Evolutionary conservation across 2,888 invertebrate genomes (phyloP).

Genomic region (Ophioninae sp.): DNA sequence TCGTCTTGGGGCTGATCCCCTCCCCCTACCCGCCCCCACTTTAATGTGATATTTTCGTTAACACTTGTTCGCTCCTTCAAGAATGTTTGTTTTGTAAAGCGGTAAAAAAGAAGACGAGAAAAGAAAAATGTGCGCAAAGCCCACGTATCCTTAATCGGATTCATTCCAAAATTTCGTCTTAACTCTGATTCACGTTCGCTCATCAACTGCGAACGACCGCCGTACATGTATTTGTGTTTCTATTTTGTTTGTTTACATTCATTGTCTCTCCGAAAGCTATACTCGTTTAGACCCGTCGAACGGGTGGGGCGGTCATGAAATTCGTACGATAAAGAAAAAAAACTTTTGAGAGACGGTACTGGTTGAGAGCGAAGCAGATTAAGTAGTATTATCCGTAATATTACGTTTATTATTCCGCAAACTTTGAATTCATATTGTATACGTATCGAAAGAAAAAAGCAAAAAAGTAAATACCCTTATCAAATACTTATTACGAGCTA

Average conservation of each 20-base stretch:
- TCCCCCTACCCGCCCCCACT: neutral
- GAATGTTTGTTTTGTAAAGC: conserved; percentile 52
- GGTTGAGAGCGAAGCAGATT: conserved; percentile 29
- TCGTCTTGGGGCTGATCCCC: conserved; percentile 9
- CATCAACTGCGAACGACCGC: conserved; percentile 55
- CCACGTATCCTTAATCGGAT: conserved; percentile 18
- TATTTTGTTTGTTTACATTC: conserved; percentile 26
- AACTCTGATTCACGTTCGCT: conserved; percentile 54
- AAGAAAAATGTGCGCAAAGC: neutral
- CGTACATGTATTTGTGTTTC: conserved; percentile 50
- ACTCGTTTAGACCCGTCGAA: conserved; percentile 64
- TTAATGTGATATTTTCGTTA: conserved; percentile 62
- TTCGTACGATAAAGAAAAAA: conserved; percentile 34
- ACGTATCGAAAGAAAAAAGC: conserved; percentile 39
- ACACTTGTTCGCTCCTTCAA: conserved; percentile 56
- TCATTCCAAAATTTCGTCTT: conserved; percentile 57
- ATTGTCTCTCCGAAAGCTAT: conserved; percentile 69
- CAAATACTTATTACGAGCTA: conserved; percentile 73
- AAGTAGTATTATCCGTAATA: conserved; percentile 71
- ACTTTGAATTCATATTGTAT: conserved; percentile 70
- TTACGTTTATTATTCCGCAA: conserved; percentile 71
- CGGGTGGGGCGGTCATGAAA: conserved; percentile 36
- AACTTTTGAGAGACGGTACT: conserved; percentile 12
- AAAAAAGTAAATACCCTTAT: conserved; percentile 67
- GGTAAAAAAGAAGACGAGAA: conserved; percentile 3